Percentiles rank a stretch among this genome's conserved stretches.
Evolutionary conservation across 2,888 invertebrate species (phyloP).

Genomic region (Lepidocyrtoides sp.): DNA sequence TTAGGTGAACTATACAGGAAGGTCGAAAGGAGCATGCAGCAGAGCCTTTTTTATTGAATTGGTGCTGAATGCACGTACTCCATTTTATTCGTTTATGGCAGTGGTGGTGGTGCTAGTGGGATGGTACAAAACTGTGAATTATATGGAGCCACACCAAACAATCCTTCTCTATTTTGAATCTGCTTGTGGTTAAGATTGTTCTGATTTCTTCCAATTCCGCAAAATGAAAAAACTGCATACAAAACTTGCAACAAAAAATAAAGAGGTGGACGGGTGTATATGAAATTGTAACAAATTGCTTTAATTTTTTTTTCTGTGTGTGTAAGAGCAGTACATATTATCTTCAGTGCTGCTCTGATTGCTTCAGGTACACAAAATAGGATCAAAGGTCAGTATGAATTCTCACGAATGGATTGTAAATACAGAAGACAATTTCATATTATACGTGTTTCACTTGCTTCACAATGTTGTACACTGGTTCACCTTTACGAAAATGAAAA

Average conservation of each 20-base stretch:
- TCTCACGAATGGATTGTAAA: constrained; percentile 45
- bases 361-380: constrained; percentile 38
- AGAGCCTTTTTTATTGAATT: neutral
- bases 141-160: constrained; percentile 46
- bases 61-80: constrained; percentile 12
- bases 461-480: neutral
- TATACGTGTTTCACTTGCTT: neutral
- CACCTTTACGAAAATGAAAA: neutral
- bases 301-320: neutral
- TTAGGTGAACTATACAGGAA: neutral
- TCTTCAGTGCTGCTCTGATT: constrained; percentile 8
- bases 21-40: neutral
- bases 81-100: constrained; percentile 2
- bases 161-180: constrained; percentile 14
- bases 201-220: constrained; percentile 56
- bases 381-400: constrained; percentile 62
- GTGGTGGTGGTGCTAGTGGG: neutral
- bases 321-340: constrained; percentile 6
- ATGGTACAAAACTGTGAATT: constrained; percentile 11
- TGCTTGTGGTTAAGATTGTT: constrained; percentile 56
- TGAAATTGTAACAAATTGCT: constrained; percentile 41
- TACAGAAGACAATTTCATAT: neutral
- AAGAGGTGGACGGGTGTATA: constrained; percentile 21
- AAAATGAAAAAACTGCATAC: constrained; percentile 46
- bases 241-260: constrained; percentile 12